These are phyloP conservation scores for Calidris pygmaea DNA, from an alignment of 2,113 vertebrate species.

Conservation along the genomic window DNA sequence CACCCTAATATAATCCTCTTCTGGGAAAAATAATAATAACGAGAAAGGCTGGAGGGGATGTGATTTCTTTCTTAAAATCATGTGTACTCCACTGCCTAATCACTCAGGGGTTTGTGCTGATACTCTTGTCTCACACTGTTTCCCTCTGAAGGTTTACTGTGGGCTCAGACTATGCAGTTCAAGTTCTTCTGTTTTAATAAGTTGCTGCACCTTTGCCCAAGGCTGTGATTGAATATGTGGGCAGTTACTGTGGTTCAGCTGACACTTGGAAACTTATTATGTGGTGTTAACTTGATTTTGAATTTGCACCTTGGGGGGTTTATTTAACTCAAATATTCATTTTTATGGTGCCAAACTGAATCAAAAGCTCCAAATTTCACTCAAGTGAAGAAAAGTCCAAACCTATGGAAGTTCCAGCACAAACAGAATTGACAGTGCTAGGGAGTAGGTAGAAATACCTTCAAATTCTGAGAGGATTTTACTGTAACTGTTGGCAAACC, in stretches of 20 bases:
- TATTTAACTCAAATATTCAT: background rate
- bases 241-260: constrained; percentile 4
- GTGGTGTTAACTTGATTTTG: background rate
- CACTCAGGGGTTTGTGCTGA: background rate
- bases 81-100: background rate
- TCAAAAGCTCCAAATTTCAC: background rate
- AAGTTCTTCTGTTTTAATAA: constrained; percentile 9
- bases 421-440: background rate
- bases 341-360: background rate
- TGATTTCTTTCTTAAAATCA: background rate
- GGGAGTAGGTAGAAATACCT: background rate
- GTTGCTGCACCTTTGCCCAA: background rate
- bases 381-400: background rate
- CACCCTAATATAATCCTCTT: background rate
- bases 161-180: background rate
- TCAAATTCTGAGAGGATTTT: background rate
- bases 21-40: background rate
- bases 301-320: background rate
- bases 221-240: constrained; percentile 32
- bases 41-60: background rate
- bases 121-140: background rate
- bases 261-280: background rate
- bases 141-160: background rate
- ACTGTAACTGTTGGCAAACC: background rate
- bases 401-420: background rate